phyloP scores from a whole-genome alignment of 2,113 vertebrate genomes.

The Atrichornis clamosus region DNA sequence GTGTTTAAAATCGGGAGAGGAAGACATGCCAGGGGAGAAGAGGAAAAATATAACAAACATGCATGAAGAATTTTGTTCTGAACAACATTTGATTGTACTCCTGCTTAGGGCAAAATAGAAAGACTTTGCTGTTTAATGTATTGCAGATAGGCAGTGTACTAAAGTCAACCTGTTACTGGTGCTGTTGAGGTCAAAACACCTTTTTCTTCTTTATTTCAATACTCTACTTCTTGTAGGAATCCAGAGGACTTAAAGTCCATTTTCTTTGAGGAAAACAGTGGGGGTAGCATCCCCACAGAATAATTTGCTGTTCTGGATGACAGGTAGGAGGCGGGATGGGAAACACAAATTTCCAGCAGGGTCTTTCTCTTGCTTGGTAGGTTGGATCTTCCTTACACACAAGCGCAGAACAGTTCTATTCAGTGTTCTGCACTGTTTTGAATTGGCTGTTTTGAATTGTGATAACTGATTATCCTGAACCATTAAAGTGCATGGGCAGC shows the following conservation, averaged over 20 bases:
- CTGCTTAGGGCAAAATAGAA: neutral
- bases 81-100: neutral
- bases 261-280: neutral
- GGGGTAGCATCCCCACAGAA: neutral
- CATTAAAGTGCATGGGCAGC: conserved; percentile 33
- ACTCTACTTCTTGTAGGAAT: neutral
- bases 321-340: neutral
- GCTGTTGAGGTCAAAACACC: neutral
- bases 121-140: neutral
- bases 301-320: neutral
- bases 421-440: neutral
- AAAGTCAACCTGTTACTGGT: neutral
- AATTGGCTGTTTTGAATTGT: conserved; percentile 36
- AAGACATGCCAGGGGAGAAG: neutral
- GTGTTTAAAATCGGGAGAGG: neutral
- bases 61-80: neutral
- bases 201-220: neutral
- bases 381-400: neutral
- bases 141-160: neutral
- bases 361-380: neutral
- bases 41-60: neutral
- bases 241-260: neutral
- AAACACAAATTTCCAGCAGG: neutral
- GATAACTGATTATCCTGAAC: conserved; percentile 61
- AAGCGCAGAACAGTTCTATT: neutral